phyloP scores from a whole-genome alignment of 2,113 vertebrate genomes.

The Nesoenas mayeri region DNA sequence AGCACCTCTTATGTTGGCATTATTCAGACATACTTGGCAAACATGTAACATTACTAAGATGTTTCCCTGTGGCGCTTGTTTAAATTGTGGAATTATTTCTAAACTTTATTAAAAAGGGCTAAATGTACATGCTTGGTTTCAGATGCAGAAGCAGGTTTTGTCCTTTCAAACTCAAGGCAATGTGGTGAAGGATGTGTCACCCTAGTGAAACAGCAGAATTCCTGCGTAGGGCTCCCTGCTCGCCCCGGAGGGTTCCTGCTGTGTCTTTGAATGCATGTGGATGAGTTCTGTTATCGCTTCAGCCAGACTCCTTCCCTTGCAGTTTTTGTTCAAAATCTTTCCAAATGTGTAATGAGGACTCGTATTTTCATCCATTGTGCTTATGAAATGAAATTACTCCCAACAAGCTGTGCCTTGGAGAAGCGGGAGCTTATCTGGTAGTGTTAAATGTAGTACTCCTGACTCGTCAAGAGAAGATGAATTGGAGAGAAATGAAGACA shows the following conservation, averaged over 20 bases:
- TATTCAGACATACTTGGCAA: constrained; percentile 96
- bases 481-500: background rate
- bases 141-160: constrained; percentile 19
- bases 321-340: background rate
- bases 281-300: background rate
- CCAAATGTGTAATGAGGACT: background rate
- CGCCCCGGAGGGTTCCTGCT: background rate
- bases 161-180: background rate
- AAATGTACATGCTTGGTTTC: constrained; percentile 50
- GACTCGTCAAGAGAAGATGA: background rate
- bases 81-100: constrained; percentile 72
- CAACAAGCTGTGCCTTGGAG: background rate
- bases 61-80: constrained; percentile 73
- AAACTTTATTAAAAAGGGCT: constrained; percentile 60
- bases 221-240: background rate
- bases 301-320: background rate
- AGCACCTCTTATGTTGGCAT: constrained; percentile 89
- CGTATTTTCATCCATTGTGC: background rate
- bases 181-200: background rate
- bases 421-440: background rate
- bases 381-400: background rate
- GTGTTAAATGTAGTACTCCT: background rate
- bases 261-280: background rate
- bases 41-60: constrained; percentile 85
- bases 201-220: background rate